A percentile compares a stretch with the other conserved stretches of the same genome.
These are phyloP conservation scores for Eurystomus glaucurus DNA, from an alignment of 2,797 vertebrate species.

Conservation along the genomic window DNA sequence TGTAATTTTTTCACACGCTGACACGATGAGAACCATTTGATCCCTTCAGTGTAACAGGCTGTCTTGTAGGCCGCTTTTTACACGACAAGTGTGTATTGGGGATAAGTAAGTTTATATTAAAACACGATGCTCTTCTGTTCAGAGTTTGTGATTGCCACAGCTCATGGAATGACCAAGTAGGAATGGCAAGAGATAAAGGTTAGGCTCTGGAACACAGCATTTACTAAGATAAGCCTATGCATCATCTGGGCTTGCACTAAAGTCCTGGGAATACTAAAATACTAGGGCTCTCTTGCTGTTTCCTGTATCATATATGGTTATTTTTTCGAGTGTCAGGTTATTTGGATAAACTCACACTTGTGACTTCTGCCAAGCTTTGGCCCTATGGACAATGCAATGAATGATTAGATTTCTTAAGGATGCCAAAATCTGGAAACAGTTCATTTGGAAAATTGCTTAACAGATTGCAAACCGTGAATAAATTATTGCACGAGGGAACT, in stretches of 20 bases:
- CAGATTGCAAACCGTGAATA: slow-evolving; percentile 11
- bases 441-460: slow-evolving; percentile 19
- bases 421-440: background rate
- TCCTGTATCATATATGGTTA: background rate
- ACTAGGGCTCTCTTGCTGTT: background rate
- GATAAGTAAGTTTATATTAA: background rate
- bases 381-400: background rate
- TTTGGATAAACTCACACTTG: background rate
- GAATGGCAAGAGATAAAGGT: background rate
- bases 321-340: background rate
- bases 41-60: background rate
- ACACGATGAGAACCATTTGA: background rate
- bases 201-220: fast-evolving
- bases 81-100: background rate
- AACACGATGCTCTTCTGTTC: background rate
- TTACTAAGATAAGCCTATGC: background rate
- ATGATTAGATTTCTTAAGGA: background rate
- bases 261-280: background rate
- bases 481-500: background rate
- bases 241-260: background rate
- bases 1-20: background rate
- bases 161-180: background rate
- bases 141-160: background rate
- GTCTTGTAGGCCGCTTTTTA: background rate
- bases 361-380: background rate